phyloP scores from a whole-genome alignment of 2,888 invertebrate species.

The Eupsilia transversa region DNA sequence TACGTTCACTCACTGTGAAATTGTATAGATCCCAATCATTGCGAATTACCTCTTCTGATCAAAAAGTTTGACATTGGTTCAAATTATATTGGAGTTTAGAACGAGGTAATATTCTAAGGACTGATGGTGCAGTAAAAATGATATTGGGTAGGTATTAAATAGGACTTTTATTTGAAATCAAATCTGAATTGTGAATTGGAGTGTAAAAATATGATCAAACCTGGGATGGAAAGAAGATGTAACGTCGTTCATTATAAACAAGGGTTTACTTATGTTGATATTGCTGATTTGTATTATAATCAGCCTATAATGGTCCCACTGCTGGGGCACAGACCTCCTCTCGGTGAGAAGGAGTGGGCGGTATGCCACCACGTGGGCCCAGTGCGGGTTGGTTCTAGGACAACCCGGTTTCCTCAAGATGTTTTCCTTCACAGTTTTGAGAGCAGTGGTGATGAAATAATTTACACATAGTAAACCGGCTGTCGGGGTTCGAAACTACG shows the following conservation, averaged over 20 bases:
- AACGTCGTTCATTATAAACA: background rate
- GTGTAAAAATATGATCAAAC: slow-evolving; percentile 3
- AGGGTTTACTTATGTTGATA: background rate
- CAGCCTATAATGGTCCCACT: background rate
- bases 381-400: background rate
- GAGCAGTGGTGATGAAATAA: too few species aligned
- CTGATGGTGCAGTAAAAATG: slow-evolving; percentile 35
- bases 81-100: slow-evolving; percentile 57
- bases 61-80: slow-evolving; percentile 68
- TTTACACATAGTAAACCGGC: too few species aligned
- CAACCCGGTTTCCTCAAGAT: background rate
- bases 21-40: slow-evolving; percentile 75
- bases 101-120: slow-evolving; percentile 45
- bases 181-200: slow-evolving; percentile 13
- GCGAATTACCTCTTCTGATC: slow-evolving; percentile 66
- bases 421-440: background rate
- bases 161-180: slow-evolving; percentile 37
- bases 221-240: slow-evolving; percentile 4
- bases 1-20: slow-evolving; percentile 77
- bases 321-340: background rate
- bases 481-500: background rate
- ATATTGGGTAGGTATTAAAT: slow-evolving; percentile 19
- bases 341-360: background rate
- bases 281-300: background rate
- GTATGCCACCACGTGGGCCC: background rate